Evolutionary conservation across 2,888 invertebrate species (phyloP).

Genomic region (Ditula angustiorana): DNA sequence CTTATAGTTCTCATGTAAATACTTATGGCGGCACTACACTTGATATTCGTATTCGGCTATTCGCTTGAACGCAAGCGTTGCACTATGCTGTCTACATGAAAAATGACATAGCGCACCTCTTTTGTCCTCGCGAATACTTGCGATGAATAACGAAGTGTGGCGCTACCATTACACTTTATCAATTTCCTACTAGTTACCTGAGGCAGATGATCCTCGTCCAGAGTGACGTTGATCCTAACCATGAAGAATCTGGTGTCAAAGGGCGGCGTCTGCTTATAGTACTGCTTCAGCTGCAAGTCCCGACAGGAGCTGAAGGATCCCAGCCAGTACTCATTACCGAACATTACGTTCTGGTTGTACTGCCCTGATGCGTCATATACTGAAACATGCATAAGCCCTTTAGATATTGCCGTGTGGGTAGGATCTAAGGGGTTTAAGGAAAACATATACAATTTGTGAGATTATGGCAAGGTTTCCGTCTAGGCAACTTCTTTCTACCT

Average conservation of each 20-base stretch:
- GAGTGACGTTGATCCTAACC: constrained; percentile 83
- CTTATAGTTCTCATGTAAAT: too few relatives aligned
- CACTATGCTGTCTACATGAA: too few relatives aligned
- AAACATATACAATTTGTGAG: not conserved
- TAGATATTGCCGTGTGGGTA: not conserved
- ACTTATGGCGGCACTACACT: too few relatives aligned
- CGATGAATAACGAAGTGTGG: too few relatives aligned
- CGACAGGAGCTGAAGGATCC: constrained; percentile 89
- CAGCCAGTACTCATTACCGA: constrained; percentile 93
- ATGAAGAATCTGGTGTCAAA: constrained; percentile 87
- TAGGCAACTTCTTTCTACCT: not conserved
- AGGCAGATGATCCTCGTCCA: constrained; percentile 81
- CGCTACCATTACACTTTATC: not conserved
- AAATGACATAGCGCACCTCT: too few relatives aligned
- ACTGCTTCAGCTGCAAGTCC: constrained; percentile 86
- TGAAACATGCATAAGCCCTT: constrained; percentile 63
- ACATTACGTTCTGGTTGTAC: constrained; percentile 91
- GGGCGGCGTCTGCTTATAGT: constrained; percentile 84
- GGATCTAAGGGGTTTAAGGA: too few relatives aligned
- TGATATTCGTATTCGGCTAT: too few relatives aligned
- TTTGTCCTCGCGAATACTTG: too few relatives aligned
- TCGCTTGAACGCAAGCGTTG: too few relatives aligned
- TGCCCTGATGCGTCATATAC: constrained; percentile 93
- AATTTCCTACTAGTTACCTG: constrained; percentile 78
- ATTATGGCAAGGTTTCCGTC: not conserved